These are phyloP conservation scores for Cossypha dichroa DNA, from an alignment of 2,797 vertebrate genomes.

Conservation along the genomic window DNA sequence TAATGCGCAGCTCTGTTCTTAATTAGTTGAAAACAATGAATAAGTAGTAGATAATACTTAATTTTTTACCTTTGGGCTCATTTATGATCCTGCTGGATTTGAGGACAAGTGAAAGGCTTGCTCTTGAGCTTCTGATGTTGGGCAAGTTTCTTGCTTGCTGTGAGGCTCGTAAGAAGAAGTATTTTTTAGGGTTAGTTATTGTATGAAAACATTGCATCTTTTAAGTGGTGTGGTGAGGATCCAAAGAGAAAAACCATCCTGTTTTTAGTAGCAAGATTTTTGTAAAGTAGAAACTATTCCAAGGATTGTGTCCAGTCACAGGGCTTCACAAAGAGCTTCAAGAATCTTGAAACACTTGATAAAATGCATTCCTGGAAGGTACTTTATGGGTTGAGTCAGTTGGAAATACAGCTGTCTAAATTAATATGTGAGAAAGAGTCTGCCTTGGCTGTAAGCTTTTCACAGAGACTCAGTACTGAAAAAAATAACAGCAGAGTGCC, in stretches of 20 bases:
- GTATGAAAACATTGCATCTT: background rate
- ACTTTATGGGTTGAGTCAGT: background rate
- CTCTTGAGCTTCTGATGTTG: background rate
- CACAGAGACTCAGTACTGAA: background rate
- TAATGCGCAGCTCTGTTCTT: background rate
- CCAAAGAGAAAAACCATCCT: background rate
- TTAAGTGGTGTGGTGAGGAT: background rate
- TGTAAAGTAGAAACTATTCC: background rate
- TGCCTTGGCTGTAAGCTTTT: background rate
- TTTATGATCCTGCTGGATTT: background rate
- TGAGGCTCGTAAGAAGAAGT: background rate
- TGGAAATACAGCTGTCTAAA: background rate
- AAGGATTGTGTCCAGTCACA: background rate
- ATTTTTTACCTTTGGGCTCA: background rate
- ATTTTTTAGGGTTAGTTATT: background rate
- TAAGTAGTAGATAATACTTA: background rate
- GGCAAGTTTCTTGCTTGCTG: background rate
- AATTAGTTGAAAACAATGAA: background rate
- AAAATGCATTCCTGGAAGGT: background rate
- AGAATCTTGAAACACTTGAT: background rate
- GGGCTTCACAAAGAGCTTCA: background rate
- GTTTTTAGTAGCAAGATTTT: background rate
- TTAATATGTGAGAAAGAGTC: fast-evolving
- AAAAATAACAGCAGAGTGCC: fast-evolving
- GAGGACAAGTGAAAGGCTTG: fast-evolving